Evolutionary conservation across 92 coral and sea anemone genomes (phyloP).

Genomic region (Epizoanthus fatuus): DNA sequence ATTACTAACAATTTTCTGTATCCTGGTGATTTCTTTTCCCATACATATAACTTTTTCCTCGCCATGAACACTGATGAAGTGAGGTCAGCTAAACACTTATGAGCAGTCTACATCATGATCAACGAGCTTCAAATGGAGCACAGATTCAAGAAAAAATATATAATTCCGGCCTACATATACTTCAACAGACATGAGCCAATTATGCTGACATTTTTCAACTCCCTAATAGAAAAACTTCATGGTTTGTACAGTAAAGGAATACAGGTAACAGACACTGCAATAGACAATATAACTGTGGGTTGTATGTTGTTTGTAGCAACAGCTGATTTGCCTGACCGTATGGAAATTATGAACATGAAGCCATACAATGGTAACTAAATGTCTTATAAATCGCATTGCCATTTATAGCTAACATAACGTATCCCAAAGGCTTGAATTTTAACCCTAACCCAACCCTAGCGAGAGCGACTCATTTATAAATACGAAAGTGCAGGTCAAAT

Average conservation of each 20-base stretch:
- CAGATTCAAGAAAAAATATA: slow-evolving; percentile 58
- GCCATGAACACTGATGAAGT: slow-evolving; percentile 72
- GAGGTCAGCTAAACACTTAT: slow-evolving; percentile 58
- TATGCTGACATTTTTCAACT: slow-evolving; percentile 63
- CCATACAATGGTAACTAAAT: slow-evolving; percentile 48
- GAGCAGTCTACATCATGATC: slow-evolving; percentile 70
- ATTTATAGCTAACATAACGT: too few relatives aligned
- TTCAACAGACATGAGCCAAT: slow-evolving; percentile 67
- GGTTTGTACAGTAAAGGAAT: slow-evolving; percentile 38
- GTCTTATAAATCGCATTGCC: too few relatives aligned
- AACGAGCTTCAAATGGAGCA: slow-evolving; percentile 61
- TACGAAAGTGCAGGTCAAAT: too few relatives aligned
- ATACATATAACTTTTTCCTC: slow-evolving; percentile 55
- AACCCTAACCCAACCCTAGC: too few relatives aligned
- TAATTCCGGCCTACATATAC: slow-evolving; percentile 70
- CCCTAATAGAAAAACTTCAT: slow-evolving; percentile 58
- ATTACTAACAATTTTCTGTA: slow-evolving; percentile 59
- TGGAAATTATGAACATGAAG: slow-evolving; percentile 67
- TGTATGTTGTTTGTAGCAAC: slow-evolving; percentile 62
- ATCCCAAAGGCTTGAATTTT: too few relatives aligned
- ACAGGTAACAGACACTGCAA: slow-evolving; percentile 51
- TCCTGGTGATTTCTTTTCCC: slow-evolving; percentile 60
- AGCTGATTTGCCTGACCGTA: slow-evolving; percentile 65
- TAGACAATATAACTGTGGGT: slow-evolving; percentile 54
- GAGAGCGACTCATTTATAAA: too few relatives aligned